Evolutionary conservation across 2,888 invertebrate species (phyloP).

Genomic region (Archaeoteleia sp.): DNA sequence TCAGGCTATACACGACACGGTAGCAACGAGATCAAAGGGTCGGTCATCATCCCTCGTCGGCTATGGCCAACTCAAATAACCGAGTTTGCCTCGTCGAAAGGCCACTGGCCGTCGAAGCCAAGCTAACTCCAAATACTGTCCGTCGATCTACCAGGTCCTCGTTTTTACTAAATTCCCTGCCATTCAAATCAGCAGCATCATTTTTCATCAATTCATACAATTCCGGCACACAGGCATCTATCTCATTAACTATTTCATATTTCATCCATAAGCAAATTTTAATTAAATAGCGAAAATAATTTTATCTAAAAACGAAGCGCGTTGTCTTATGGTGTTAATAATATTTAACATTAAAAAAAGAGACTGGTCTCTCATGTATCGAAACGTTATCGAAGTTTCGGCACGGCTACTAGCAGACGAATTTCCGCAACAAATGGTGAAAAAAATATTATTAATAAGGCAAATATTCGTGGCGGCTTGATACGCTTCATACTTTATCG

Average conservation of each 20-base stretch:
- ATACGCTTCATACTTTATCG: constrained; percentile 62
- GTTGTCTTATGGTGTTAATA: constrained; percentile 30
- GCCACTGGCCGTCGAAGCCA: constrained; percentile 59
- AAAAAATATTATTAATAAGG: constrained; percentile 73
- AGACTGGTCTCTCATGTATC: constrained; percentile 21
- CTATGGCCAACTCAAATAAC: constrained; percentile 74
- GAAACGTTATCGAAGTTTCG: constrained; percentile 30
- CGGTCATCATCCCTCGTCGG: constrained; percentile 69
- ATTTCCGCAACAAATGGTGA: constrained; percentile 34
- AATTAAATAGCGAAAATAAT: too few species aligned
- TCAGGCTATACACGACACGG: constrained; percentile 56
- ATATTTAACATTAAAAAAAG: not conserved
- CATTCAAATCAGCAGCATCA: constrained; percentile 45
- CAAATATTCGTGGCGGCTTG: constrained; percentile 64
- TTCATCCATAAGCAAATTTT: too few species aligned
- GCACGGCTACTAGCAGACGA: constrained; percentile 10
- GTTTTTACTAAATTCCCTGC: constrained; percentile 50
- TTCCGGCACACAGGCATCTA: constrained; percentile 5
- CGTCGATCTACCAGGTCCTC: constrained; percentile 44
- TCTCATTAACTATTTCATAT: too few species aligned
- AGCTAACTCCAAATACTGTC: constrained; percentile 70
- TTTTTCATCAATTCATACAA: constrained; percentile 31
- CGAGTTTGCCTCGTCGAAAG: constrained; percentile 69
- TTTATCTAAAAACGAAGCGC: constrained; percentile 15
- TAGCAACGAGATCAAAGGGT: constrained; percentile 72